phyloP scores from a whole-genome alignment of 2,797 vertebrate species.

The Coluber constrictor region DNA sequence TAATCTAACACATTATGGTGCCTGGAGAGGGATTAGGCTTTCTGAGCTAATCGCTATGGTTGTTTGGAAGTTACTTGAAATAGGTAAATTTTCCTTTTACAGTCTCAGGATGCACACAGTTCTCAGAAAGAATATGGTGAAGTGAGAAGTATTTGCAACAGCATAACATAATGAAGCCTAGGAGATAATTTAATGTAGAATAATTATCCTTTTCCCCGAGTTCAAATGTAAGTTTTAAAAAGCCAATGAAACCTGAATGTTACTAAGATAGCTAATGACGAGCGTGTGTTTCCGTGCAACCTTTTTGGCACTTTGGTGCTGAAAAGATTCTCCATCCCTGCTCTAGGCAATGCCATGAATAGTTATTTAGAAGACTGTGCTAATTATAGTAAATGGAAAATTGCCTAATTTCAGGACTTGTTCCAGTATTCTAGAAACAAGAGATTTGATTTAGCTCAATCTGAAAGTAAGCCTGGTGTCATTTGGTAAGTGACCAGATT shows the following conservation, averaged over 20 bases:
- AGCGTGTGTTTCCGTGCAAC: no score
- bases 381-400: background rate
- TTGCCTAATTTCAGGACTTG: background rate
- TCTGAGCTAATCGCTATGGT: background rate
- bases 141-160: background rate
- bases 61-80: background rate
- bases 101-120: background rate
- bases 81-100: background rate
- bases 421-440: background rate
- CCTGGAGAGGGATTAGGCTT: background rate
- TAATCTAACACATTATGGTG: background rate
- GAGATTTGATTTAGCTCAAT: background rate
- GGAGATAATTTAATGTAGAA: background rate
- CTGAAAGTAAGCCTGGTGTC: background rate
- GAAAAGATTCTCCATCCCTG: no score
- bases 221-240: background rate
- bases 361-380: background rate
- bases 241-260: background rate
- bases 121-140: background rate
- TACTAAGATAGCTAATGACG: background rate
- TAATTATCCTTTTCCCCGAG: background rate
- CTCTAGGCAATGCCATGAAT: background rate
- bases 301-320: no score
- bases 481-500: background rate
- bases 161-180: background rate